Percentiles rank a stretch among this genome's conserved stretches.
Conservation (phyloP, 2,888 invertebrate genomes). For the Drosophila anomalata region DNA sequence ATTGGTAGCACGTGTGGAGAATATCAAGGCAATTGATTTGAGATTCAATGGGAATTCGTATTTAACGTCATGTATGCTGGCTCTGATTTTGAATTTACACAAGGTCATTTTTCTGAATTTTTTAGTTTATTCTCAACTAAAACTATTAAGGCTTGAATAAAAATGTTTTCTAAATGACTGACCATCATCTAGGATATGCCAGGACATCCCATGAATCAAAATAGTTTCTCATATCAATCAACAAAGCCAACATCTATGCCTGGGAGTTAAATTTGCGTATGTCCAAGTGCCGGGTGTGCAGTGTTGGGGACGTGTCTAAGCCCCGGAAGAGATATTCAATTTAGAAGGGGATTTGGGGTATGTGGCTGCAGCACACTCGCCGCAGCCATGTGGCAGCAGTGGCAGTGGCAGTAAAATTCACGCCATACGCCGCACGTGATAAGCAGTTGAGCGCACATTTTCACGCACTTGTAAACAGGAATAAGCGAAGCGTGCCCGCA, state of each 20-base stretch:
- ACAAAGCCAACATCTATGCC: conserved; percentile 26
- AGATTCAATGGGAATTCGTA: no score
- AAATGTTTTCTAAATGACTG: not conserved
- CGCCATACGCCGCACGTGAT: conserved; percentile 69
- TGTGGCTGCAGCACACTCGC: conserved; percentile 40
- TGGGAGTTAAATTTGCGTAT: conserved; percentile 37
- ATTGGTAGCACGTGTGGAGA: conserved; percentile 29
- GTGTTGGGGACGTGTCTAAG: conserved; percentile 2
- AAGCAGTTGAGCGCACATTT: conserved; percentile 77
- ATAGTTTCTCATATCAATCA: conserved; percentile 29
- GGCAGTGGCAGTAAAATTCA: conserved; percentile 66
- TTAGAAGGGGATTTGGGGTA: conserved; percentile 34
- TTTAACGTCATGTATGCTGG: no score
- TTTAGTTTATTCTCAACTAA: no score
- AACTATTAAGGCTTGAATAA: no score
- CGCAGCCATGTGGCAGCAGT: conserved; percentile 36
- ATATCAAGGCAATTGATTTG: not conserved
- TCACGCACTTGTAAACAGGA: conserved; percentile 77
- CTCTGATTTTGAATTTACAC: no score
- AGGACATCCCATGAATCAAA: conserved; percentile 22
- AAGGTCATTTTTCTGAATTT: no score
- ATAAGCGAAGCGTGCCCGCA: conserved; percentile 71
- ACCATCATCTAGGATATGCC: not conserved
- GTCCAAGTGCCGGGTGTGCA: conserved; percentile 14
- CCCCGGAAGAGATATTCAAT: conserved; percentile 38